phyloP scores from a whole-genome alignment of 2,113 vertebrate genomes.

The Osmerus mordax region DNA sequence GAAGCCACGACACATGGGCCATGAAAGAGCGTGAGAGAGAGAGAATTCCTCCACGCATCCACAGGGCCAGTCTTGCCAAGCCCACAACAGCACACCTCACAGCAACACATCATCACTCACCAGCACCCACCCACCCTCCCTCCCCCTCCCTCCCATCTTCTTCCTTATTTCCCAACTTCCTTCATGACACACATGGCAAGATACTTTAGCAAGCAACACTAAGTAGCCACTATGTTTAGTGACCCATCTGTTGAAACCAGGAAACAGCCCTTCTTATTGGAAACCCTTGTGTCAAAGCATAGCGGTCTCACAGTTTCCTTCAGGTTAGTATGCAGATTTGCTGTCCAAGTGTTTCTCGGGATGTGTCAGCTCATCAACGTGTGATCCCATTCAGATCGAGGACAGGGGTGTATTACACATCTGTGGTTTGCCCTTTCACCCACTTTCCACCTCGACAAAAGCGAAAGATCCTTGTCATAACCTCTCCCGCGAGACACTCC shows the following conservation, averaged over 20 bases:
- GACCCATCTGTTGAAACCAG: no score
- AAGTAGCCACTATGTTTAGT: no score
- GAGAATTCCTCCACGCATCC: slow-evolving; percentile 45
- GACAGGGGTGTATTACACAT: no score
- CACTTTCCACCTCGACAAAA: no score
- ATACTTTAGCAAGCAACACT: background rate
- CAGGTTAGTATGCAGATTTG: no score
- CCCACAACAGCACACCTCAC: slow-evolving; percentile 44
- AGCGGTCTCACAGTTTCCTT: no score
- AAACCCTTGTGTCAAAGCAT: no score
- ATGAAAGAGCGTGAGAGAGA: slow-evolving; percentile 1
- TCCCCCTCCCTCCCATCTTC: background rate
- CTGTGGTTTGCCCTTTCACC: no score
- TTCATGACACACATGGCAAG: background rate
- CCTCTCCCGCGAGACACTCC: background rate
- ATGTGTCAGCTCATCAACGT: no score
- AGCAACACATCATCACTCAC: slow-evolving; percentile 51
- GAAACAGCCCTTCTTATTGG: no score
- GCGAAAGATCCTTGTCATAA: background rate
- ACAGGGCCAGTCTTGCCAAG: slow-evolving; percentile 39
- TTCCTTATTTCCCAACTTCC: background rate
- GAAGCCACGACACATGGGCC: slow-evolving; percentile 33
- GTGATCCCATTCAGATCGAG: no score
- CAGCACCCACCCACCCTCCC: slow-evolving; percentile 26
- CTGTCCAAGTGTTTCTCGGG: no score